A percentile compares a stretch with the other conserved stretches of the same genome.
Evolutionary conservation across 2,888 invertebrate genomes (phyloP).

Genomic region (Microctonus brassicae): DNA sequence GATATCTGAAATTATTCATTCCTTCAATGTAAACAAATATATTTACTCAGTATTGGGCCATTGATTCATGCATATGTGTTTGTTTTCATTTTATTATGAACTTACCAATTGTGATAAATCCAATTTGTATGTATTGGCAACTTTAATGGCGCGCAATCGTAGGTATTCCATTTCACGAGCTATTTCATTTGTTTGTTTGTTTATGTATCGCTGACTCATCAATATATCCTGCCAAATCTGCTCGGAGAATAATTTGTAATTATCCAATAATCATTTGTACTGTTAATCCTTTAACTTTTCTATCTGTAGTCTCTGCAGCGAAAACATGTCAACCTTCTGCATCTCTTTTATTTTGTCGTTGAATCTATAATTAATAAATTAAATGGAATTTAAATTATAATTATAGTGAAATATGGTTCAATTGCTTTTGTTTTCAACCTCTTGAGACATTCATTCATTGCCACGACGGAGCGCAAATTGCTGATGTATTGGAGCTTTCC

Average conservation of each 20-base stretch:
- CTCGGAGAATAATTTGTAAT: slow-evolving; percentile 74
- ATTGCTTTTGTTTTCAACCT: slow-evolving; percentile 45
- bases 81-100: not conserved
- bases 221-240: slow-evolving; percentile 54
- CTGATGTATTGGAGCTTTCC: slow-evolving; percentile 78
- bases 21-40: slow-evolving; percentile 1
- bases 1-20: slow-evolving; percentile 35
- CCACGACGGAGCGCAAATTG: slow-evolving; percentile 81
- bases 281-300: slow-evolving; percentile 84
- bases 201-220: slow-evolving; percentile 75
- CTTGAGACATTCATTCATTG: slow-evolving; percentile 38
- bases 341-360: slow-evolving; percentile 72
- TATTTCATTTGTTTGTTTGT: too few species aligned
- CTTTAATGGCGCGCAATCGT: too few species aligned
- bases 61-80: not conserved
- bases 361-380: slow-evolving; percentile 50
- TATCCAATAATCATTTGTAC: slow-evolving; percentile 76
- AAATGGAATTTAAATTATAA: slow-evolving; percentile 11
- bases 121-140: slow-evolving; percentile 83
- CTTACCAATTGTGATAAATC: slow-evolving; percentile 79
- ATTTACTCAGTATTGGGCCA: not conserved
- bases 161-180: slow-evolving; percentile 85
- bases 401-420: slow-evolving; percentile 3
- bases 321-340: slow-evolving; percentile 79
- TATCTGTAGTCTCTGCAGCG: slow-evolving; percentile 80